Evolutionary conservation across 2,888 invertebrate genomes (phyloP).

Genomic region (Notocelia uddmanniana): DNA sequence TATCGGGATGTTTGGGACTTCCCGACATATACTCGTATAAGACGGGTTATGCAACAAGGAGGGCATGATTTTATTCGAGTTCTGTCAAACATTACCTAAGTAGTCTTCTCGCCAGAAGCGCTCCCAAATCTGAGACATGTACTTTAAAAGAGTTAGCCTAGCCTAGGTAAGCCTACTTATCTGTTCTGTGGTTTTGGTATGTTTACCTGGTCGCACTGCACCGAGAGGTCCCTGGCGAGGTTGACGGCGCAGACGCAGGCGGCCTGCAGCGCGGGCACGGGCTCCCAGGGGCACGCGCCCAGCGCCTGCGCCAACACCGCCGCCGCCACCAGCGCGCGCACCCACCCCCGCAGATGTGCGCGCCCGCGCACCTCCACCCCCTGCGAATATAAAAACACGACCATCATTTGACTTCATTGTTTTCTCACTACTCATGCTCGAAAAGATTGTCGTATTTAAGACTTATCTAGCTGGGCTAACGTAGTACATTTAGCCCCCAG

Average conservation of each 20-base stretch:
- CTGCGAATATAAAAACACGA: slow-evolving; percentile 58
- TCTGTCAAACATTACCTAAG: background rate
- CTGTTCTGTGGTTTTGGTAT: background rate
- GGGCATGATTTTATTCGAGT: background rate
- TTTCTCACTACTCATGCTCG: no score
- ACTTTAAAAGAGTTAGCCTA: no score
- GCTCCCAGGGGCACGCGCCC: slow-evolving; percentile 95
- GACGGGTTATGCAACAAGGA: background rate
- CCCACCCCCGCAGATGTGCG: slow-evolving; percentile 56
- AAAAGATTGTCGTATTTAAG: no score
- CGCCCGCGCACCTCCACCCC: slow-evolving; percentile 51
- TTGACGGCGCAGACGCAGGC: slow-evolving; percentile 96
- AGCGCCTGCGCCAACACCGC: slow-evolving; percentile 60
- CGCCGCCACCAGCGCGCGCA: slow-evolving; percentile 58
- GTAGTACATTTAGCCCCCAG: no score
- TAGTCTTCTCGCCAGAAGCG: background rate
- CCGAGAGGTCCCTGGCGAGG: slow-evolving; percentile 92
- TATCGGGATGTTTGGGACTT: background rate
- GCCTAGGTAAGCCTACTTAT: background rate
- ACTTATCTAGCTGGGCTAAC: no score
- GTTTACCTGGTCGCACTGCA: slow-evolving; percentile 93
- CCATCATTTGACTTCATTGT: background rate
- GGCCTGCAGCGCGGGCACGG: slow-evolving; percentile 90
- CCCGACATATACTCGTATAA: background rate
- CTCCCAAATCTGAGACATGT: background rate